Conservation (phyloP, 64 coral and sea anemone genomes). For the Actinia equina region DNA sequence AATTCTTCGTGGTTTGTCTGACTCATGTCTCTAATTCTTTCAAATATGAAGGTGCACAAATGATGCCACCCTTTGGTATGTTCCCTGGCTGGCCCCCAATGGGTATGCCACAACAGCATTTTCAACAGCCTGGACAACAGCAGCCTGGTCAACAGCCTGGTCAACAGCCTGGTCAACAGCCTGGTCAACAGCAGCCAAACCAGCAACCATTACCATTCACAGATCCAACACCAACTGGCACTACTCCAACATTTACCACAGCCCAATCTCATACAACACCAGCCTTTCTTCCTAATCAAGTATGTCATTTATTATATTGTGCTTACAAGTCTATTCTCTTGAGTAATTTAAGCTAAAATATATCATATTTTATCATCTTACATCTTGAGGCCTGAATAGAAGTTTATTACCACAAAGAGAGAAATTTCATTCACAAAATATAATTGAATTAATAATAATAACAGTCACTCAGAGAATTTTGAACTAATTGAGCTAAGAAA, state of each 20-base stretch:
- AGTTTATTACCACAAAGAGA: too few relatives aligned
- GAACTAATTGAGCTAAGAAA: too few relatives aligned
- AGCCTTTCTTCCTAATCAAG: slow-evolving; percentile 14
- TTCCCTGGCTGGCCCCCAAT: slow-evolving; percentile 95
- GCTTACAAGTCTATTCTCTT: too few relatives aligned
- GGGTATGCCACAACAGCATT: slow-evolving; percentile 57
- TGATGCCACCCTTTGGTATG: slow-evolving; percentile 70
- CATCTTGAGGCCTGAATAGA: too few relatives aligned
- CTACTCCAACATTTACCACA: slow-evolving; percentile 20
- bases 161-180: not conserved
- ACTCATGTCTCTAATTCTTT: not conserved
- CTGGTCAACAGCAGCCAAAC: not conserved
- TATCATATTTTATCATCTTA: too few relatives aligned
- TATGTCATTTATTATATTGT: not conserved
- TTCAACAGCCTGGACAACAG: slow-evolving; percentile 37
- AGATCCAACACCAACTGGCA: slow-evolving; percentile 47
- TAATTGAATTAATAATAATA: too few relatives aligned
- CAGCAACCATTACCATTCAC: slow-evolving; percentile 2
- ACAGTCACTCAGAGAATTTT: too few relatives aligned
- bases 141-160: slow-evolving; percentile 5
- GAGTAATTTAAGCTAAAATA: too few relatives aligned
- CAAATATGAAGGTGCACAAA: slow-evolving; percentile 41
- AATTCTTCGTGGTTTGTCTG: not conserved
- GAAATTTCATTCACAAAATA: too few relatives aligned
- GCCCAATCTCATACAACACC: slow-evolving; percentile 23